Percentiles rank a stretch among this genome's conserved stretches.
Conservation (phyloP, 2,113 vertebrate genomes). For the Periophthalmus modestus region DNA sequence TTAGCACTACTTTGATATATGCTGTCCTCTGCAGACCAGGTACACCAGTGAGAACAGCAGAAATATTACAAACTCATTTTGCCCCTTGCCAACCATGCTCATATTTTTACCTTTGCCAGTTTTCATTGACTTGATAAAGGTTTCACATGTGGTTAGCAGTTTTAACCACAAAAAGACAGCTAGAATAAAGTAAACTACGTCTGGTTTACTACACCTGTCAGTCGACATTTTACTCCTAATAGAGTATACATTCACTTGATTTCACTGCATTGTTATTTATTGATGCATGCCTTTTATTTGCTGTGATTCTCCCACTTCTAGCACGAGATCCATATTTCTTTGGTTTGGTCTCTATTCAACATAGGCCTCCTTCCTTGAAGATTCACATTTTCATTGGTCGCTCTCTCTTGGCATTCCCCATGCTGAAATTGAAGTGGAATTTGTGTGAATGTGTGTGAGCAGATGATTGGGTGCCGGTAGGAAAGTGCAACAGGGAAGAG, state of each 20-base stretch:
- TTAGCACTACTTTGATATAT: not conserved
- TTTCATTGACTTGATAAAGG: not conserved
- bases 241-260: not conserved
- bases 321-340: slow-evolving; percentile 22
- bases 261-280: not conserved
- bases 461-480: slow-evolving; percentile 14
- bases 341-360: slow-evolving; percentile 27
- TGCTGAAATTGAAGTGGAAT: slow-evolving; percentile 51
- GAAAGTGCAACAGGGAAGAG: slow-evolving; percentile 22
- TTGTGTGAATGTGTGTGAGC: slow-evolving; percentile 20
- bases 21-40: not conserved
- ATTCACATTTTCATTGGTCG: slow-evolving; percentile 15
- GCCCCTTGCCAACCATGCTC: not conserved
- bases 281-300: not conserved
- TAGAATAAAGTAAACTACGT: not conserved
- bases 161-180: not conserved
- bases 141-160: not conserved
- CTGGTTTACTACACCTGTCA: not conserved
- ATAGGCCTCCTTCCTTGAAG: slow-evolving; percentile 19
- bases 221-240: not conserved
- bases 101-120: not conserved
- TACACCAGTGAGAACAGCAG: not conserved
- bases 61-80: not conserved
- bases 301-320: slow-evolving; percentile 33
- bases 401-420: slow-evolving; percentile 38